Base-by-base conservation (phyloP, 2,888 invertebrate species). In the Aporophyla nigra region DNA sequence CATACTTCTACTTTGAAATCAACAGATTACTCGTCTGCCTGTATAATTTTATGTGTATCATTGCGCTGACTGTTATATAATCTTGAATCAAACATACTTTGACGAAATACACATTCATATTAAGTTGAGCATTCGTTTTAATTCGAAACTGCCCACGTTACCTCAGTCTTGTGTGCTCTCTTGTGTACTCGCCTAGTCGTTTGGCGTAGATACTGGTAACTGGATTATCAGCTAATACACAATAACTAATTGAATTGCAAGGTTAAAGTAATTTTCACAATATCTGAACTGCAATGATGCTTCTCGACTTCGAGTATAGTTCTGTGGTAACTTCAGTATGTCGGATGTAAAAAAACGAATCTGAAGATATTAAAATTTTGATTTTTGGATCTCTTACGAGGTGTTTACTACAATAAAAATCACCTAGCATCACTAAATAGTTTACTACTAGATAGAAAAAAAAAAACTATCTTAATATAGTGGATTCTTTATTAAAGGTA, bases 11-110 rank as follows among this genome's bases (percentile, higher is more conserved):
- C 12, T 75, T 82, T 75, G 66, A 86, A 81, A 84, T 81, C 65
- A 46, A 75, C 67, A 43, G 72, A 78, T 78, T 74, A 78, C 68
- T 71, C 77, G 78, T 80, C 69, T 74, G 56, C 67, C 46, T 56
- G 76, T 73, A 74, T 78, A 84, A 72, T 83, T 83, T 84, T 83
- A 88, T 88, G 71, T 83, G 75, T 82, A 86, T 83, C 86, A 85
- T 85, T 88, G 81, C 80, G 73, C 74, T 86, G 79, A 81, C 78
- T 54, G 68, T 90, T 85, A 80, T 70, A 73, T 77, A 86, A 86
- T 65, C 21, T 54, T 63, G 56, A 56, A 78, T 77, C 74, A 78
- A 74, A 69, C 69, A 71, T 73, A 79, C 46, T 79, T 86, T 81
- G 80, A 80, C 49, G 78, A 85, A 83, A 87, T 66, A 68, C 63